These are phyloP conservation scores for Frankliniella fusca DNA, from an alignment of 2,888 invertebrate species.

Conservation along the genomic window DNA sequence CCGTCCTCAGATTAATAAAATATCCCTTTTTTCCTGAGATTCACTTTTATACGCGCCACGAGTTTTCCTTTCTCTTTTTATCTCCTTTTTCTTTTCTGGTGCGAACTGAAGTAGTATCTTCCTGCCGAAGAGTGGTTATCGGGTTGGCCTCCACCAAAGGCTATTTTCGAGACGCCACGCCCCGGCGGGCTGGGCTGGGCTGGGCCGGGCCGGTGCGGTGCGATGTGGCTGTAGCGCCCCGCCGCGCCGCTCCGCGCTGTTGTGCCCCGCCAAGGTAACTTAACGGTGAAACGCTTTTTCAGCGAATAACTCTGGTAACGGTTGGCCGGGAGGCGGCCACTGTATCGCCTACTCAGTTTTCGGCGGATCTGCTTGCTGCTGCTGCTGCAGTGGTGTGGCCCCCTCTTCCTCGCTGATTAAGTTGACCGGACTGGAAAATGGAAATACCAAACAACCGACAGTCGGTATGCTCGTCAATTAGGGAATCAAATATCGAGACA, in stretches of 20 bases:
- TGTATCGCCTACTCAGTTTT: neutral
- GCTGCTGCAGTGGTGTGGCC: too few relatives aligned
- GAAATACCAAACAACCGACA: too few relatives aligned
- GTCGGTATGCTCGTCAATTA: too few relatives aligned
- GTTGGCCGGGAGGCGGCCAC: constrained; percentile 28
- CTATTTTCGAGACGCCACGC: neutral
- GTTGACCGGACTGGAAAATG: too few relatives aligned
- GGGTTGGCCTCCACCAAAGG: too few relatives aligned
- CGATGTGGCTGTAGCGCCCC: constrained; percentile 41
- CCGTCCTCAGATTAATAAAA: too few relatives aligned
- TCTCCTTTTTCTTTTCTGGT: neutral
- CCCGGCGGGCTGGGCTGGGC: neutral
- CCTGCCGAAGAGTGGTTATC: neutral
- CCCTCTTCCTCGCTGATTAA: too few relatives aligned
- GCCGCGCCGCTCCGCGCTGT: constrained; percentile 28
- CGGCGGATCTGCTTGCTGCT: too few relatives aligned
- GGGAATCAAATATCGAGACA: too few relatives aligned
- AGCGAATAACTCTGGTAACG: constrained; percentile 28
- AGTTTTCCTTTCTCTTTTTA: neutral
- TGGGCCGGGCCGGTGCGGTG: constrained; percentile 42
- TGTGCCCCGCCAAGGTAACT: neutral
- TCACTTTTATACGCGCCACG: too few relatives aligned
- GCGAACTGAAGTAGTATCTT: neutral
- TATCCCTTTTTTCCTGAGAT: too few relatives aligned
- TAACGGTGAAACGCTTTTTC: constrained; percentile 26